Evolutionary conservation across 2,888 invertebrate genomes (phyloP).

Genomic region (Eueremaeus valkanovi): DNA sequence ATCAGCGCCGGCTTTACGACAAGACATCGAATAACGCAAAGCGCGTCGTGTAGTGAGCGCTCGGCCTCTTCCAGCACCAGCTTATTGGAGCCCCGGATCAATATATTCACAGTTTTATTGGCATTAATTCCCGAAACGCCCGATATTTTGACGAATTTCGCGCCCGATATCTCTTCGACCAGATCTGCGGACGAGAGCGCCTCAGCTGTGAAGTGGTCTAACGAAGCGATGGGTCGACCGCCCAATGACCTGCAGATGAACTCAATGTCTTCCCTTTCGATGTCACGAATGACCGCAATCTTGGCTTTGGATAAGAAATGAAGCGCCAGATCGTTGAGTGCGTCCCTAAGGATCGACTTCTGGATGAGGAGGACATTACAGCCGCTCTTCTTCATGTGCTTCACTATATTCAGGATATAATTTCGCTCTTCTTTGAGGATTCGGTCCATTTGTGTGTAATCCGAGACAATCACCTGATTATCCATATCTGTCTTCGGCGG

Average conservation of each 20-base stretch:
- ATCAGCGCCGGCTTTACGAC: slow-evolving; percentile 87
- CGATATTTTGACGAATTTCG: slow-evolving; percentile 59
- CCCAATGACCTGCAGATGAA: slow-evolving; percentile 92
- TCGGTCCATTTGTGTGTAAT: slow-evolving; percentile 99
- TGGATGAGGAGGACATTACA: slow-evolving; percentile 95
- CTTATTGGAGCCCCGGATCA: slow-evolving; percentile 84
- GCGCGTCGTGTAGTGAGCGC: slow-evolving; percentile 84
- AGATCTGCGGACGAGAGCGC: slow-evolving; percentile 85
- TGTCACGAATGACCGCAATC: slow-evolving; percentile 94
- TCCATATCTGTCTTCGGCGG: slow-evolving; percentile 99
- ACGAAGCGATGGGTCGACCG: slow-evolving; percentile 93
- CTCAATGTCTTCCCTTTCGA: slow-evolving; percentile 96
- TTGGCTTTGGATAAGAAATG: slow-evolving; percentile 99
- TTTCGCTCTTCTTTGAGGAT: slow-evolving; percentile 94
- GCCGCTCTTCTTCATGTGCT: slow-evolving; percentile 96
- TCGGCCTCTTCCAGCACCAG: slow-evolving; percentile 85
- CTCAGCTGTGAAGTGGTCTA: slow-evolving; percentile 93
- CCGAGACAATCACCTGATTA: slow-evolving; percentile 84
- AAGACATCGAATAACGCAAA: slow-evolving; percentile 89
- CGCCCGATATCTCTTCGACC: slow-evolving; percentile 83
- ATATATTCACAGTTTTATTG: slow-evolving; percentile 80
- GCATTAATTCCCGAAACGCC: slow-evolving; percentile 39
- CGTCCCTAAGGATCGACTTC: slow-evolving; percentile 81
- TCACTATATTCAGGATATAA: slow-evolving; percentile 96
- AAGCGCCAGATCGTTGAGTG: slow-evolving; percentile 90